Base-by-base conservation (phyloP, 23 tunicate species). In the Diplosoma virens region DNA sequence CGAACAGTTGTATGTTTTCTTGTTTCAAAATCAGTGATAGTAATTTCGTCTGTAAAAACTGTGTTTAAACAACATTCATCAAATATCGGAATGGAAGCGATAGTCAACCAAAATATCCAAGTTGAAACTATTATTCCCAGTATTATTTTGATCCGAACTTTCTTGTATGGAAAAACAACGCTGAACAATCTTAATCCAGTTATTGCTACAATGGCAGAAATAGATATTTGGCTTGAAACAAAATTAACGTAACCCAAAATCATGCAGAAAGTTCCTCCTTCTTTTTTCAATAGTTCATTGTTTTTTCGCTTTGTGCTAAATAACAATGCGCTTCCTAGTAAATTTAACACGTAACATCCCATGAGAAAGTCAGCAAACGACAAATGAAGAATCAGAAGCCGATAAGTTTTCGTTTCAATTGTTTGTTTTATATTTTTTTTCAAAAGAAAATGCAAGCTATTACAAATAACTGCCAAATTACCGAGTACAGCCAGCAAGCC, bases 301-400 rank as follows among this genome's bases (percentile, higher is more conserved):
- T n/a, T n/a, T n/a, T n/a, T n/a, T n/a, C n/a, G n/a, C n/a, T n/a
- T n/a, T n/a, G n/a, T n/a, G n/a, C n/a, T n/a, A n/a, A n/a, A n/a
- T 17, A 14, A 18, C 6, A 67, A 34, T 6, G 74, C n/a, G 3
- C 52, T 48, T 23, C n/a, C 23, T 3, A 47, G 21, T 20, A 72
- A 3, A 7, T 18, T 61, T 34, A 72, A 24, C 18, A 50, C 59
- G 25, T 72, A 72, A 25, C 47, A 24, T 1, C 78, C 78, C 78
- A 72, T 72, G 25, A 21, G 21, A 48, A 72, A 25, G 47, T 72
- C 78, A 47, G 78, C 59, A 17, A 72, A 48, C 60, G 78, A 47
- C 17, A 72, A 25, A 25, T 50, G 47, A 2, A 72, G 34, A 20
- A 72, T 50, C 35, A 72, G 26, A 47, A 50, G 34, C 26, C 28